Conservation (phyloP, 2,797 vertebrate genomes). For the Mormyrus hasselquistii region DNA sequence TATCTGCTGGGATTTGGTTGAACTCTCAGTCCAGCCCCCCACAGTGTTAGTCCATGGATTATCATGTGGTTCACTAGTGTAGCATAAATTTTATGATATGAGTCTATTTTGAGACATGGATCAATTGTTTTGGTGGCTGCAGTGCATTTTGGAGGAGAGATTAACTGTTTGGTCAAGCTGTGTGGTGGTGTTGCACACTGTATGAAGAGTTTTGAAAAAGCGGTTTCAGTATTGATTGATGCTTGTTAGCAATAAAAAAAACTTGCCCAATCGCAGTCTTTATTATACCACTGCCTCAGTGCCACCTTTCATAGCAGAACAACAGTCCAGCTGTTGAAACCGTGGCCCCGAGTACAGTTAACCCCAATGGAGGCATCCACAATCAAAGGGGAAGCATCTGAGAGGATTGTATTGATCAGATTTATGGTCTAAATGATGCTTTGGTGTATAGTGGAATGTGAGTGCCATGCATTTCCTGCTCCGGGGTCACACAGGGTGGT, state of each 20-base stretch:
- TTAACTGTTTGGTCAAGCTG: not conserved
- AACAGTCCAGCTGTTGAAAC: constrained; percentile 23
- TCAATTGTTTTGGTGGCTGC: not conserved
- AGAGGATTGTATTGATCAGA: not conserved
- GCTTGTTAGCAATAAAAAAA: constrained; percentile 20
- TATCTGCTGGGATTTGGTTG: no score
- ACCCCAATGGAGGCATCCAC: not conserved
- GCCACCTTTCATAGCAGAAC: constrained; percentile 34
- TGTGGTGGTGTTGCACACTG: not conserved
- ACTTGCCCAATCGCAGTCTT: constrained; percentile 42
- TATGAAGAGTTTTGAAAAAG: not conserved
- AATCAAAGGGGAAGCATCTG: not conserved
- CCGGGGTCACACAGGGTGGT: not conserved
- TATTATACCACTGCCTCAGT: constrained; percentile 23
- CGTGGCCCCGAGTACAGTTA: constrained; percentile 4
- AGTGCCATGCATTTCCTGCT: not conserved
- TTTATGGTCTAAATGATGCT: not conserved
- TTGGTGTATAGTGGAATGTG: not conserved
- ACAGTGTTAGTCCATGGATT: no score
- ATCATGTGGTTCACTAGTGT: no score
- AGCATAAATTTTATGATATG: not conserved
- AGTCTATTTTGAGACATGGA: not conserved
- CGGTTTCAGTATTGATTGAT: not conserved
- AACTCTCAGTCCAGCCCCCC: no score
- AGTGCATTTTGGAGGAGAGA: not conserved